phyloP scores from a whole-genome alignment of 2,113 vertebrate genomes.

The Eulemur macaco region DNA sequence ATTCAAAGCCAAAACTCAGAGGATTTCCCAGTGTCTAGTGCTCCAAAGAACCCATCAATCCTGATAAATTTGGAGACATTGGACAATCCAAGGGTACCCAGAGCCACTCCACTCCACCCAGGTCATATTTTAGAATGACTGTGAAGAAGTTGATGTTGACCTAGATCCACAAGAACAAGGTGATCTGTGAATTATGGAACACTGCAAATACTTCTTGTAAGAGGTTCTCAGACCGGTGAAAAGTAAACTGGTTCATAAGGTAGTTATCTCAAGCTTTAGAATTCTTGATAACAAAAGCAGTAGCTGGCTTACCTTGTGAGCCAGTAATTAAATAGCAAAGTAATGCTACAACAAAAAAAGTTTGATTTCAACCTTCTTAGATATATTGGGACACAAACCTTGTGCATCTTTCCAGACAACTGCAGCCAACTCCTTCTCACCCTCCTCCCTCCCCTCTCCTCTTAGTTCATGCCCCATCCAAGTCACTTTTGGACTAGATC shows the following conservation, averaged over 20 bases:
- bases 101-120: background rate
- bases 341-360: background rate
- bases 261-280: background rate
- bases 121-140: slow-evolving; percentile 41
- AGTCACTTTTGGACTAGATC: background rate
- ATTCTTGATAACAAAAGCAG: background rate
- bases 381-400: background rate
- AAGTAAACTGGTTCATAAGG: slow-evolving; percentile 8
- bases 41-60: slow-evolving; percentile 51
- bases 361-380: background rate
- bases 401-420: background rate
- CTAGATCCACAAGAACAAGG: background rate
- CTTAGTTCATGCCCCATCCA: background rate
- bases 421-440: background rate
- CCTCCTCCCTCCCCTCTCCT: background rate
- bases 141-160: background rate
- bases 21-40: slow-evolving; percentile 48
- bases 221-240: slow-evolving; percentile 12
- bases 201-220: background rate
- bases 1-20: slow-evolving; percentile 56
- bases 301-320: slow-evolving; percentile 41
- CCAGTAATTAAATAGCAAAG: slow-evolving; percentile 47
- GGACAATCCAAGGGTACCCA: slow-evolving; percentile 19
- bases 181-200: slow-evolving; percentile 21
- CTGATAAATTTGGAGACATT: slow-evolving; percentile 32